Conservation (phyloP, 2,113 vertebrate species). For the Aspidoscelis tigris region DNA sequence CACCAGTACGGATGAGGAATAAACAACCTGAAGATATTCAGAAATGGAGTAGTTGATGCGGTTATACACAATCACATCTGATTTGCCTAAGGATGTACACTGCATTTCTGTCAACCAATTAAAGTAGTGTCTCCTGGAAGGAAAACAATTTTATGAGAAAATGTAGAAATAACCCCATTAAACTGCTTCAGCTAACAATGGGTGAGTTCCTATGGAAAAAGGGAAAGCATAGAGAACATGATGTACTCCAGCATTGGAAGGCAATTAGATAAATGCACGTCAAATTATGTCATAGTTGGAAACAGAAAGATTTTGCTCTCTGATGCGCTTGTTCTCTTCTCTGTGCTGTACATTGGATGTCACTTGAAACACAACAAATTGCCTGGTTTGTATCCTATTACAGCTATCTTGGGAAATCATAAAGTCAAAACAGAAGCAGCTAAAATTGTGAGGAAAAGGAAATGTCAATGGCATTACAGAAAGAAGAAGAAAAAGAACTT, state of each 20-base stretch:
- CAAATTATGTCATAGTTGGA: conserved; percentile 56
- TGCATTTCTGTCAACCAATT: conserved; percentile 46
- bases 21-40: background rate
- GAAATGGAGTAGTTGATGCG: background rate
- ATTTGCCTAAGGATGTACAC: conserved; percentile 16
- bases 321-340: conserved; percentile 44
- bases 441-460: conserved; percentile 44
- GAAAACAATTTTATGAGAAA: conserved; percentile 29
- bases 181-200: conserved; percentile 20
- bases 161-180: background rate
- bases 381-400: conserved; percentile 50
- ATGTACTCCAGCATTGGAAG: conserved; percentile 28
- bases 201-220: conserved; percentile 17
- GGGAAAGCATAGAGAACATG: conserved; percentile 13
- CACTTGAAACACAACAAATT: conserved; percentile 56
- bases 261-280: conserved; percentile 39
- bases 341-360: conserved; percentile 47
- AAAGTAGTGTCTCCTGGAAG: conserved; percentile 4
- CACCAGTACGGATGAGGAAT: too few species aligned
- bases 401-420: conserved; percentile 55
- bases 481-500: conserved; percentile 8
- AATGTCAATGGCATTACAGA: conserved; percentile 47
- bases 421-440: conserved; percentile 68
- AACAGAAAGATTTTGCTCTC: conserved; percentile 53
- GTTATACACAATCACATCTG: background rate